Evolutionary conservation across 1,140 invertebrate genomes (phyloP).

Genomic region (Drosophila orena): DNA sequence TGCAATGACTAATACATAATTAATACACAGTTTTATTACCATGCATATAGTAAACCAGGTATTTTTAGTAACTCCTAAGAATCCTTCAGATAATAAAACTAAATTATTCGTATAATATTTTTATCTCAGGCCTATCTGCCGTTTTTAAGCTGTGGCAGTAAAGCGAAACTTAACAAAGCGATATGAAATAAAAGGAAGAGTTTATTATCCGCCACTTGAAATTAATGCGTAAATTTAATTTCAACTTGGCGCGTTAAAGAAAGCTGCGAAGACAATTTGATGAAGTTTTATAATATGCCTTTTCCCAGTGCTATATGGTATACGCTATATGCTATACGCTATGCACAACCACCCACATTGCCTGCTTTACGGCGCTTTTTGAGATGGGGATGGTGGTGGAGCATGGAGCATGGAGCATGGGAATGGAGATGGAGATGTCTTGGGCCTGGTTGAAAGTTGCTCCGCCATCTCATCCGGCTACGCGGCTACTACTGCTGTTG

Average conservation of each 20-base stretch:
- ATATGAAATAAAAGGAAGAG: constrained; percentile 30
- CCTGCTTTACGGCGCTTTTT: constrained; percentile 46
- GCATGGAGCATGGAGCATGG: not conserved
- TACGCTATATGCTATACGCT: constrained; percentile 1
- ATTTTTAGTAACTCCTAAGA: not conserved
- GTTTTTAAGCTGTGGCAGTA: not conserved
- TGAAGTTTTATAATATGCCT: constrained; percentile 41
- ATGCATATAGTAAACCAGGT: too few relatives aligned
- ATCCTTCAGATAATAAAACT: not conserved
- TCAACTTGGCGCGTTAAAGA: constrained; percentile 47
- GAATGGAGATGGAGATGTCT: constrained; percentile 6
- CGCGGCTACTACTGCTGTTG: constrained; percentile 14
- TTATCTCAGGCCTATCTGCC: not conserved
- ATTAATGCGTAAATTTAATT: constrained; percentile 57
- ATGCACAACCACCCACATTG: constrained; percentile 25
- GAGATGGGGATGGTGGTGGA: constrained; percentile 9
- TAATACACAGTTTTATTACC: too few relatives aligned
- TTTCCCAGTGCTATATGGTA: constrained; percentile 6
- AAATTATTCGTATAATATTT: not conserved
- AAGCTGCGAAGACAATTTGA: constrained; percentile 36
- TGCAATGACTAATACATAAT: too few relatives aligned
- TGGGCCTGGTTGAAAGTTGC: constrained; percentile 5
- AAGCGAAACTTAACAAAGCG: constrained; percentile 7
- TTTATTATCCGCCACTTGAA: constrained; percentile 28
- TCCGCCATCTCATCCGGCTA: constrained; percentile 1